These are phyloP conservation scores for Pseudonaja textilis DNA, from an alignment of 2,113 vertebrate species.

Conservation along the genomic window DNA sequence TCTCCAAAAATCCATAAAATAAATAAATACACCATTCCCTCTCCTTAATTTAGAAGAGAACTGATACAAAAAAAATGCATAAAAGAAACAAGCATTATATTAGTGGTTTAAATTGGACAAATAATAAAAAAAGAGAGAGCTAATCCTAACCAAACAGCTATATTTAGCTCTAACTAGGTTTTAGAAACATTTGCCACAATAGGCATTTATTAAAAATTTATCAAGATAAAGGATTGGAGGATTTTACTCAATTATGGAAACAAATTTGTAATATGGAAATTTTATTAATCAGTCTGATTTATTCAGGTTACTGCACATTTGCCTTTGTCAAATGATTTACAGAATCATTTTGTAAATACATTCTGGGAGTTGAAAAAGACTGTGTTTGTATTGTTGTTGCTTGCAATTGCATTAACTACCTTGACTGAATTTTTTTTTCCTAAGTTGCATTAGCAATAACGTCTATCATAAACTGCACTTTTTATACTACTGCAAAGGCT, in stretches of 20 bases:
- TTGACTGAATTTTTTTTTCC: neutral
- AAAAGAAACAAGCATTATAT: conserved; percentile 22
- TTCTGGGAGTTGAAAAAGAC: neutral
- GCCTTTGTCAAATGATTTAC: conserved; percentile 42
- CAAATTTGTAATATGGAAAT: conserved; percentile 28
- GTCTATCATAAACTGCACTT: neutral
- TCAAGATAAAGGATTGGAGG: conserved; percentile 7
- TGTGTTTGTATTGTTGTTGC: neutral
- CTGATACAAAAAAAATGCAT: neutral
- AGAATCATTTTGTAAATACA: conserved; percentile 24
- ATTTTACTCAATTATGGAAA: conserved; percentile 14
- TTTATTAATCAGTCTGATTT: conserved; percentile 39
- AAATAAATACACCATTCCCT: neutral
- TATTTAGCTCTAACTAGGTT: conserved; percentile 35
- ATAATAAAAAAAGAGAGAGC: conserved; percentile 19
- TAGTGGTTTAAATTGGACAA: conserved; percentile 16
- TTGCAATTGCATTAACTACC: conserved; percentile 22
- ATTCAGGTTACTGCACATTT: conserved; percentile 35
- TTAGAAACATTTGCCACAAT: conserved; percentile 34
- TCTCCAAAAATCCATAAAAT: neutral
- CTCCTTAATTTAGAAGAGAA: conserved; percentile 40
- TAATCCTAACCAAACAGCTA: conserved; percentile 34
- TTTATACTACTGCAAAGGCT: neutral
- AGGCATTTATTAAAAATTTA: conserved; percentile 10
- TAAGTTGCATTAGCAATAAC: neutral